Conservation (phyloP, 2,888 invertebrate species). For the Polydesmus complanatus region DNA sequence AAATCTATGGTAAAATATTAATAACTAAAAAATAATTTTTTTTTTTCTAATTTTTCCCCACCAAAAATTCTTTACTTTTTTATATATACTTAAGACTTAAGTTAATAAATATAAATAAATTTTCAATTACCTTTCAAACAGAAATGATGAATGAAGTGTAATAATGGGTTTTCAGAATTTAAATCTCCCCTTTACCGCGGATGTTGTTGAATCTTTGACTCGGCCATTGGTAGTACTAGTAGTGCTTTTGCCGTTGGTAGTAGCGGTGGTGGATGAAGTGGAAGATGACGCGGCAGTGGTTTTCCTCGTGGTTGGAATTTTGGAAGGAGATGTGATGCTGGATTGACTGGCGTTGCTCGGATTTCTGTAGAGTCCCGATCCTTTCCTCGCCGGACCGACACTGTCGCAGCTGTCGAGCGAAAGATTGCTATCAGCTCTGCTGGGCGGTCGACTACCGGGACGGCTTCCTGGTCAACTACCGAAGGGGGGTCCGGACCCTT, state of each 20-base stretch:
- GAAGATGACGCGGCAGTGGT: too few species aligned
- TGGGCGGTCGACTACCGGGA: conserved; percentile 72
- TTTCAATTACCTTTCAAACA: too few species aligned
- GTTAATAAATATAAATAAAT: too few species aligned
- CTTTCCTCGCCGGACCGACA: conserved; percentile 42
- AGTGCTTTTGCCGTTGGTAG: not conserved
- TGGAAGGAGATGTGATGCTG: conserved; percentile 2
- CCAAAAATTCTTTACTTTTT: too few species aligned
- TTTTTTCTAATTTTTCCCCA: too few species aligned
- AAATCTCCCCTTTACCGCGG: not conserved
- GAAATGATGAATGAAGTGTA: too few species aligned
- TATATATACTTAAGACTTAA: too few species aligned
- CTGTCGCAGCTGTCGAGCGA: conserved; percentile 49
- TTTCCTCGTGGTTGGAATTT: conserved; percentile 4
- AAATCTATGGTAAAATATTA: too few species aligned
- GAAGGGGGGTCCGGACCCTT: too few species aligned
- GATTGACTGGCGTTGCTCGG: conserved; percentile 13
- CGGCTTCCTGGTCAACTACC: conserved; percentile 44
- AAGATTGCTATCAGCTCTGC: conserved; percentile 81
- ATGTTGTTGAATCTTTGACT: not conserved
- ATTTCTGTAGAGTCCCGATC: conserved; percentile 1
- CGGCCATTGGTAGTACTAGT: conserved; percentile 11
- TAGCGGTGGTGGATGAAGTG: not conserved
- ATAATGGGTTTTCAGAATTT: too few species aligned
- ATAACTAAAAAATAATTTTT: too few species aligned